These are phyloP conservation scores for Catharus fuscescens DNA, from an alignment of 2,113 vertebrate genomes.

Conservation along the genomic window DNA sequence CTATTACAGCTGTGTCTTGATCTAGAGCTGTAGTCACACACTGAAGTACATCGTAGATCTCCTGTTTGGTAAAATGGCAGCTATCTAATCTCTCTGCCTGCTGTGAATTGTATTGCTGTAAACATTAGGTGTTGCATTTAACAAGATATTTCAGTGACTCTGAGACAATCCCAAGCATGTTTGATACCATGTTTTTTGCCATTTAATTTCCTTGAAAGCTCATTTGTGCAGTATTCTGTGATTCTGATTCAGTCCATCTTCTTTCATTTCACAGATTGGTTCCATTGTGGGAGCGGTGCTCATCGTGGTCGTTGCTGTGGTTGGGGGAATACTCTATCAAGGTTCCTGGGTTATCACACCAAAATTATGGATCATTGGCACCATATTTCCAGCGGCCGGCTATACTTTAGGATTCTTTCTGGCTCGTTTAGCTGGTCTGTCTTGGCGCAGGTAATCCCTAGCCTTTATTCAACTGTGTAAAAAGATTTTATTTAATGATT, in stretches of 20 bases:
- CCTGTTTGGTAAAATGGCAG: not conserved
- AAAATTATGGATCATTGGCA: slow-evolving; percentile 90
- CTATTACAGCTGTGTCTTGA: not conserved
- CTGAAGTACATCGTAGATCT: not conserved
- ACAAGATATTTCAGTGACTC: not conserved
- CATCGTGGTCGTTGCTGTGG: slow-evolving; percentile 86
- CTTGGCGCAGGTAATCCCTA: slow-evolving; percentile 86
- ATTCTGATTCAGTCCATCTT: not conserved
- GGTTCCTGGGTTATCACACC: slow-evolving; percentile 89
- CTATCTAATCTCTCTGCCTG: not conserved
- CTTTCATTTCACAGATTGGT: slow-evolving; percentile 79
- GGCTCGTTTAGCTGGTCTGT: slow-evolving; percentile 84
- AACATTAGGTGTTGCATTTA: not conserved
- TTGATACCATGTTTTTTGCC: not conserved
- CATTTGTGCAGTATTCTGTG: not conserved
- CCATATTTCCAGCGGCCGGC: slow-evolving; percentile 88
- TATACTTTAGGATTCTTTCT: slow-evolving; percentile 85
- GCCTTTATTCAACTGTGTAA: not conserved
- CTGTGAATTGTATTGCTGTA: not conserved
- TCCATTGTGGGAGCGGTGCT: slow-evolving; percentile 83
- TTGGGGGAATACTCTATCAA: slow-evolving; percentile 90
- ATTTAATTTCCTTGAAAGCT: not conserved
- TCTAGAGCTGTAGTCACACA: not conserved
- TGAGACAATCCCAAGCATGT: not conserved
- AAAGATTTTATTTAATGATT: not conserved